phyloP scores from a whole-genome alignment of 92 coral and sea anemone genomes.

The Epizoanthus illoricatus region DNA sequence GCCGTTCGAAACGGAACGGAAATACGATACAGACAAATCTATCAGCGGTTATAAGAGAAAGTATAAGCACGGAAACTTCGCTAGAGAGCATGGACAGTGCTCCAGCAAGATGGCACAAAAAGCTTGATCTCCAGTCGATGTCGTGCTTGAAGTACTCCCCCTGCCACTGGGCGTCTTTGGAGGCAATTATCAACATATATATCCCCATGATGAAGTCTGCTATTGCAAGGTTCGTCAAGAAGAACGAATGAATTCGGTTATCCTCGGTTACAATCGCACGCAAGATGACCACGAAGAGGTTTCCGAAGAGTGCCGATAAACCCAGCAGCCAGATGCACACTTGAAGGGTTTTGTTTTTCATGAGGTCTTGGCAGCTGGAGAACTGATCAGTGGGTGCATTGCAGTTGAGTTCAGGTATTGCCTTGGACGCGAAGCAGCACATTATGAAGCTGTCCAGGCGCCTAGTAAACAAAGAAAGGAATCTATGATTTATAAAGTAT shows the following conservation, averaged over 20 bases:
- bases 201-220: constrained; percentile 85
- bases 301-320: constrained; percentile 75
- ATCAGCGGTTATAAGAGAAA: constrained; percentile 82
- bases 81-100: constrained; percentile 78
- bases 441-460: constrained; percentile 58
- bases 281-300: constrained; percentile 68
- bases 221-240: constrained; percentile 79
- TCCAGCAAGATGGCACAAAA: constrained; percentile 71
- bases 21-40: constrained; percentile 77
- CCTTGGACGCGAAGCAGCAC: constrained; percentile 77
- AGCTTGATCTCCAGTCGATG: constrained; percentile 74
- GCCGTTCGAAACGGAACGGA: constrained; percentile 56
- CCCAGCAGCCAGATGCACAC: constrained; percentile 86
- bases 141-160: constrained; percentile 89
- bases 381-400: constrained; percentile 68
- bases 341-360: constrained; percentile 76
- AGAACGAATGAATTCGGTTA: constrained; percentile 74
- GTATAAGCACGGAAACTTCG: constrained; percentile 76
- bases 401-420: constrained; percentile 54
- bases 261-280: constrained; percentile 65
- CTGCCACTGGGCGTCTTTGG: constrained; percentile 67
- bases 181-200: constrained; percentile 74
- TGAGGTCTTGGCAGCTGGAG: constrained; percentile 87
- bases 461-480: constrained; percentile 26
- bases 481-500: background rate